Evolutionary conservation across 2,113 vertebrate genomes (phyloP).

Genomic region (Bettongia penicillata): DNA sequence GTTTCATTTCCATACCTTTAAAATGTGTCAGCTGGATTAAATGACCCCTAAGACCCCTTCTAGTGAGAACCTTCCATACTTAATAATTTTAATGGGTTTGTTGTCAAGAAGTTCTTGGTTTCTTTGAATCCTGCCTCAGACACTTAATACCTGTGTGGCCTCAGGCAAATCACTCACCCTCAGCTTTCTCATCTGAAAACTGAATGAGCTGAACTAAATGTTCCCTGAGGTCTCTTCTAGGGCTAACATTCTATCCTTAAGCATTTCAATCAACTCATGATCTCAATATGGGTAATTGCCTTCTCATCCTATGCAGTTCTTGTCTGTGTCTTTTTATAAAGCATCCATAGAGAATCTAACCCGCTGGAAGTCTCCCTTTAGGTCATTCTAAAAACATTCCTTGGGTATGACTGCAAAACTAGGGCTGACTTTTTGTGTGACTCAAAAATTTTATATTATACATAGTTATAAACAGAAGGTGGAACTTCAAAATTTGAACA

Average conservation of each 20-base stretch:
- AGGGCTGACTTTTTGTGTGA: background rate
- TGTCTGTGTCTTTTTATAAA: background rate
- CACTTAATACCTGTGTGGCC: background rate
- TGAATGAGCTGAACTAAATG: background rate
- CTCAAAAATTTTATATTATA: background rate
- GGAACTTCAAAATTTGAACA: background rate
- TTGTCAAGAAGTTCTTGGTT: background rate
- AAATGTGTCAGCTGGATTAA: background rate
- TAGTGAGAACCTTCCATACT: background rate
- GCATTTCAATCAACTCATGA: background rate
- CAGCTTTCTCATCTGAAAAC: background rate
- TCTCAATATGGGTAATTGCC: background rate
- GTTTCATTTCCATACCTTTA: background rate
- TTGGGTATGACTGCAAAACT: background rate
- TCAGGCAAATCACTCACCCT: background rate
- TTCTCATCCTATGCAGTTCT: background rate
- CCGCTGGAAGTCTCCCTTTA: background rate
- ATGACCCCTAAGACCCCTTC: background rate
- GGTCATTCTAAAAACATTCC: background rate
- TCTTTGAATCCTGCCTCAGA: background rate
- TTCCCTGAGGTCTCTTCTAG: background rate
- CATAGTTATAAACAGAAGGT: background rate
- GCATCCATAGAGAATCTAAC: background rate
- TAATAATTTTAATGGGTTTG: background rate
- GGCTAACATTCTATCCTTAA: background rate